A percentile compares a stretch with the other conserved stretches of the same genome.
These are phyloP conservation scores for Labeo catla DNA, from an alignment of 2,113 vertebrate species.

Conservation along the genomic window DNA sequence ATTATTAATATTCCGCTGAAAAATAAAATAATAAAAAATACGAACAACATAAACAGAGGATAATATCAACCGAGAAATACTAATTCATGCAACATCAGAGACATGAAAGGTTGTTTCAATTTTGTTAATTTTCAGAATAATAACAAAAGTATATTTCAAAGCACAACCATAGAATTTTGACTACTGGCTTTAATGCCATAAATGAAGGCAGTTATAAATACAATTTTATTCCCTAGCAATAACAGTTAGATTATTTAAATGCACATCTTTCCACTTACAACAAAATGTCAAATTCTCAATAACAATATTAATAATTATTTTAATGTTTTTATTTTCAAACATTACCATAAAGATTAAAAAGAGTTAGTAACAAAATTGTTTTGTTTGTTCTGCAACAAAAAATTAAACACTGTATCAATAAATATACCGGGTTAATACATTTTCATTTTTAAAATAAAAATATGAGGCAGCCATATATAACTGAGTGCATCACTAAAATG, in stretches of 20 bases:
- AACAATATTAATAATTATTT: too few relatives aligned
- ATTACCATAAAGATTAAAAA: not conserved
- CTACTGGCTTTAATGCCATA: not conserved
- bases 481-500: not conserved
- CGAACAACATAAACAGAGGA: too few relatives aligned
- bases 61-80: too few relatives aligned
- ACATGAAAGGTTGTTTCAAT: not conserved
- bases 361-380: not conserved
- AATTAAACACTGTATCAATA: constrained; percentile 4
- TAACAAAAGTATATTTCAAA: not conserved
- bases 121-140: not conserved
- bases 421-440: not conserved
- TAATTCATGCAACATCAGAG: too few relatives aligned
- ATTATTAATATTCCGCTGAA: too few relatives aligned
- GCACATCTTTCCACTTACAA: not conserved
- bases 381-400: not conserved
- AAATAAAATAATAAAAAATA: too few relatives aligned
- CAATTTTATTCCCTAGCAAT: not conserved
- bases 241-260: not conserved
- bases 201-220: not conserved
- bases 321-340: too few relatives aligned
- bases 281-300: not conserved
- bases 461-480: constrained; percentile 1
- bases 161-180: not conserved
- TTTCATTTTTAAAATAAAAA: not conserved